Conservation (phyloP, 2,113 vertebrate species). For the Anolis sagrei region DNA sequence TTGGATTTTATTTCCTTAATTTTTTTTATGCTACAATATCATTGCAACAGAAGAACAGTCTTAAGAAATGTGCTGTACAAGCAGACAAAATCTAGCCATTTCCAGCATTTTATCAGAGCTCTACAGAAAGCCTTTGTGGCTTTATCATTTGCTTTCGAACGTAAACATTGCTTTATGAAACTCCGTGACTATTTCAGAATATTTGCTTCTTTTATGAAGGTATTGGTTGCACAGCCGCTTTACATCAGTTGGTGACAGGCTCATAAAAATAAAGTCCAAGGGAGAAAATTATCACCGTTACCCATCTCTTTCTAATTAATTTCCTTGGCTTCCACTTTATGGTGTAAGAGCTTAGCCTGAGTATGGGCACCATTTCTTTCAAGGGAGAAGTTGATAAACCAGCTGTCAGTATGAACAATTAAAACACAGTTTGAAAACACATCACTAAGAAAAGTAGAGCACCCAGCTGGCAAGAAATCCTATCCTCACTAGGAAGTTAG, state of each 20-base stretch:
- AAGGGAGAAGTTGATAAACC: background rate
- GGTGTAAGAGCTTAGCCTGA: slow-evolving; percentile 40
- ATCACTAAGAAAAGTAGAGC: too few species aligned
- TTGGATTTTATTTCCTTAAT: slow-evolving; percentile 7
- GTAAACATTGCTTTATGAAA: slow-evolving; percentile 47
- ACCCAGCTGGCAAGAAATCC: too few species aligned
- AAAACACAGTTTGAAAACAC: too few species aligned
- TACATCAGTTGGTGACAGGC: slow-evolving; percentile 27
- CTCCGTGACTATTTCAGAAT: slow-evolving; percentile 15
- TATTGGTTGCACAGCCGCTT: slow-evolving; percentile 34
- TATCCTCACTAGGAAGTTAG: too few species aligned
- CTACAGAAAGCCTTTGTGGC: slow-evolving; percentile 41
- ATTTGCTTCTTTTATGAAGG: slow-evolving; percentile 41
- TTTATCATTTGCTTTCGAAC: slow-evolving; percentile 36
- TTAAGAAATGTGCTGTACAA: slow-evolving; percentile 44
- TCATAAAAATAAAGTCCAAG: slow-evolving; percentile 30
- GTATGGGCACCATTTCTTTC: slow-evolving; percentile 28
- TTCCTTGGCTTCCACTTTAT: slow-evolving; percentile 32
- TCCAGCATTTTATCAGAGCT: slow-evolving; percentile 47
- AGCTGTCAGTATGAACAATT: background rate
- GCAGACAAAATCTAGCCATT: slow-evolving; percentile 25
- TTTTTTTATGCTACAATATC: slow-evolving; percentile 34
- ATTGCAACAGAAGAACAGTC: slow-evolving; percentile 37
- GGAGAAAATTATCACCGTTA: slow-evolving; percentile 12
- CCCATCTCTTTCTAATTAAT: slow-evolving; percentile 57